Evolutionary conservation across 2,113 vertebrate genomes (phyloP).

Genomic region (Lathamus discolor): DNA sequence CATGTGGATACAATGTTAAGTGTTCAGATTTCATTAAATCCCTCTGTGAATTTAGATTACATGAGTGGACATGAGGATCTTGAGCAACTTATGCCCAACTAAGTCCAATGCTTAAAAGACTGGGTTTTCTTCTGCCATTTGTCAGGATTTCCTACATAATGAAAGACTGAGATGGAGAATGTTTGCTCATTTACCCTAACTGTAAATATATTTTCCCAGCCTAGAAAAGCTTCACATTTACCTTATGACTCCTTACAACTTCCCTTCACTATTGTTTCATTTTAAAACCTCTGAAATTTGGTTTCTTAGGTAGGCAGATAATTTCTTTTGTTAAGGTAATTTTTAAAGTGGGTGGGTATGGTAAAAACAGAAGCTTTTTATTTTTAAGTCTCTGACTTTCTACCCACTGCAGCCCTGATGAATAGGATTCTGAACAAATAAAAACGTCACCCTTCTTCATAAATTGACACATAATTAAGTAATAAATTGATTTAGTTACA

Average conservation of each 20-base stretch:
- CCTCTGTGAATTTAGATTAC: background rate
- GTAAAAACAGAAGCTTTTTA: background rate
- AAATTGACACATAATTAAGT: conserved; percentile 67
- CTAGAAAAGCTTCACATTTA: background rate
- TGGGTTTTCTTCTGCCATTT: background rate
- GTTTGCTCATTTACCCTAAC: background rate
- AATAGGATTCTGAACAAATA: background rate
- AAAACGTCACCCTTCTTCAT: conserved; percentile 52
- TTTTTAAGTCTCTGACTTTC: background rate
- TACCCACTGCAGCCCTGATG: background rate
- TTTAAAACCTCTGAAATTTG: background rate
- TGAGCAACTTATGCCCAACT: background rate
- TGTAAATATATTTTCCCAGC: background rate
- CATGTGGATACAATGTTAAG: background rate
- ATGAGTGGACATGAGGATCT: background rate
- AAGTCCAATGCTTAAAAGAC: background rate
- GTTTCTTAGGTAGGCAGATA: background rate
- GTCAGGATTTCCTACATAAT: background rate
- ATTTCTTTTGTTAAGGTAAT: background rate
- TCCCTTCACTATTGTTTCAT: background rate
- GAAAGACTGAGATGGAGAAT: background rate
- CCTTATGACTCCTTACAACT: background rate
- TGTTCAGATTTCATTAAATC: background rate
- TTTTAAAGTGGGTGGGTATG: background rate
- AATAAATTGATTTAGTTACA: conserved; percentile 70